Evolutionary conservation across 2,797 vertebrate species (phyloP).

Genomic region (Pseudopleuronectes americanus): DNA sequence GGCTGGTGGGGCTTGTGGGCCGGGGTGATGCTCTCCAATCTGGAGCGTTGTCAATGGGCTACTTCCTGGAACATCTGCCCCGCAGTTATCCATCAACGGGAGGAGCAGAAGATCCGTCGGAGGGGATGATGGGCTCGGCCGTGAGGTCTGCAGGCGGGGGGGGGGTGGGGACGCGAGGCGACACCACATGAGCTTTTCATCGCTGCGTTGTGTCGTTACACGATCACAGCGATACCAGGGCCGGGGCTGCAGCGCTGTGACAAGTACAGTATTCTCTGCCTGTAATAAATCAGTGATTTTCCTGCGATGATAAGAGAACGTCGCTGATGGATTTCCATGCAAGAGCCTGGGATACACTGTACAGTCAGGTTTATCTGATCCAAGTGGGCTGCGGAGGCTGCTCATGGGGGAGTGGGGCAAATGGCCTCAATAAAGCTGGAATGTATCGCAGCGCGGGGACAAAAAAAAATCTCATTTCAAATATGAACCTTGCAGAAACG

Average conservation of each 20-base stretch:
- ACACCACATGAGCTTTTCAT: constrained; percentile 58
- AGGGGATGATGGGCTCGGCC: constrained; percentile 34
- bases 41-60: constrained; percentile 68
- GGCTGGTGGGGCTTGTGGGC: constrained; percentile 22
- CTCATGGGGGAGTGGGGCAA: not conserved
- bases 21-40: constrained; percentile 59
- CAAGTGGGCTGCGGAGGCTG: not conserved
- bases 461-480: constrained; percentile 39
- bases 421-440: constrained; percentile 29
- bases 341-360: constrained; percentile 23
- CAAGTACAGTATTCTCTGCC: constrained; percentile 45
- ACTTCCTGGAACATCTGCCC: constrained; percentile 78
- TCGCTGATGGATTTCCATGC: constrained; percentile 50
- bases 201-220: constrained; percentile 51
- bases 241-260: constrained; percentile 26
- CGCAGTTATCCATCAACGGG: constrained; percentile 74
- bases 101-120: constrained; percentile 26
- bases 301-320: constrained; percentile 33
- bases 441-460: not conserved
- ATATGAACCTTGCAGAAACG: constrained; percentile 23
- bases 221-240: constrained; percentile 63
- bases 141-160: constrained; percentile 32
- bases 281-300: constrained; percentile 61
- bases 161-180: constrained; percentile 28
- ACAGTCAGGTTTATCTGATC: constrained; percentile 52